Evolutionary conservation across 2,888 invertebrate species (phyloP).

Genomic region (Frankliniella fusca): DNA sequence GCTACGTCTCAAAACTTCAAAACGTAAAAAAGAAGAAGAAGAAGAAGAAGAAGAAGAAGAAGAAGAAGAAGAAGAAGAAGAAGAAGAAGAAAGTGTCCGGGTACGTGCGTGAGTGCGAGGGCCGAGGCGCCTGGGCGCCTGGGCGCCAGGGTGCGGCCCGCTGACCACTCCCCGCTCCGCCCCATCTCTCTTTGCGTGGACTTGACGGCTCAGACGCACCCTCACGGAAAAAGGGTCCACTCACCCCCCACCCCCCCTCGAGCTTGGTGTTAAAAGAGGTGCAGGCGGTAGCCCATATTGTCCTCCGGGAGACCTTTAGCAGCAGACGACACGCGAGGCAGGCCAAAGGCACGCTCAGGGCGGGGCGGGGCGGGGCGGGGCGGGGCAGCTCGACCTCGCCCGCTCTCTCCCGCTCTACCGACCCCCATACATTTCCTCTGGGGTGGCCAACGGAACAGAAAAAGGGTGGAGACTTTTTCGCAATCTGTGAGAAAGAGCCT

Average conservation of each 20-base stretch:
- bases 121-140: no score
- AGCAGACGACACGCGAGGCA: slow-evolving; percentile 4
- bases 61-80: no score
- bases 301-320: slow-evolving; percentile 23
- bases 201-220: slow-evolving; percentile 17
- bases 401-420: neutral
- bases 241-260: neutral
- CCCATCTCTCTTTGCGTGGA: neutral
- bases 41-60: no score
- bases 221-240: neutral
- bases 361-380: neutral
- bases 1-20: no score
- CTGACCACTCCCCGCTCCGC: no score
- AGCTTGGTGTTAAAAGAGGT: slow-evolving; percentile 18
- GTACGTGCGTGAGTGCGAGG: no score
- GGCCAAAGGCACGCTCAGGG: neutral
- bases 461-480: slow-evolving; percentile 26
- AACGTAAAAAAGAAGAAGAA: no score
- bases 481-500: slow-evolving; percentile 14
- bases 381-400: neutral
- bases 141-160: no score
- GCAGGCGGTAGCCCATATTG: slow-evolving; percentile 11
- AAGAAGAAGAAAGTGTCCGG: no score
- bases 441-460: slow-evolving; percentile 15
- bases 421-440: slow-evolving; percentile 19